phyloP scores from a whole-genome alignment of 2,113 vertebrate genomes.

The Eurystomus gularis region DNA sequence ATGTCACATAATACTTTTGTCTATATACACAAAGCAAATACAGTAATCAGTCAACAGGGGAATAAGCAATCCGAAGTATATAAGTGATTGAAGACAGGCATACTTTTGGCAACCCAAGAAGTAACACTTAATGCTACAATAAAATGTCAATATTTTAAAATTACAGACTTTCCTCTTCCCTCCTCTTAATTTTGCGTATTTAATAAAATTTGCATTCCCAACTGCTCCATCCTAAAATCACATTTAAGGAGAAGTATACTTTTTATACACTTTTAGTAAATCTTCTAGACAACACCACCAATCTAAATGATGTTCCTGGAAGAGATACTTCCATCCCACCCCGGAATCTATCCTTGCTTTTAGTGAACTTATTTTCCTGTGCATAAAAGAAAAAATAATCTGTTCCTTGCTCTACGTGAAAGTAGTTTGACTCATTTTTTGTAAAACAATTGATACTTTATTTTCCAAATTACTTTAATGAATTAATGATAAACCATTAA shows the following conservation, averaged over 20 bases:
- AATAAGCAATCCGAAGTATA: neutral
- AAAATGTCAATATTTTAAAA: neutral
- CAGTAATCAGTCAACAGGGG: neutral
- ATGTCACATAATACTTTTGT: neutral
- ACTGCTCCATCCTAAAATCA: neutral
- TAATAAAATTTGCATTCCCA: neutral
- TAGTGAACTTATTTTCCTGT: neutral
- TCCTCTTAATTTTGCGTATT: neutral
- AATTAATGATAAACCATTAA: neutral
- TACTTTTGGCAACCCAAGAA: neutral
- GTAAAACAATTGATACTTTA: accelerated
- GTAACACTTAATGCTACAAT: neutral
- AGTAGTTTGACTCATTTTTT: neutral
- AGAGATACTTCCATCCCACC: neutral
- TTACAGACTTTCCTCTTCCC: neutral
- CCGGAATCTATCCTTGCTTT: neutral
- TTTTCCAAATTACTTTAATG: neutral
- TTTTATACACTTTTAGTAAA: neutral
- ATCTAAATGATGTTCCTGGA: neutral
- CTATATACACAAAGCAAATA: neutral
- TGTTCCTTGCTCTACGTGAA: neutral
- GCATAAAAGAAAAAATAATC: neutral
- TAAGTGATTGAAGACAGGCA: neutral
- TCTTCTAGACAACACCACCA: neutral
- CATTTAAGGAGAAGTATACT: neutral